Conservation (phyloP, 2,113 vertebrate species). For the Psittacula cyanocephala region DNA sequence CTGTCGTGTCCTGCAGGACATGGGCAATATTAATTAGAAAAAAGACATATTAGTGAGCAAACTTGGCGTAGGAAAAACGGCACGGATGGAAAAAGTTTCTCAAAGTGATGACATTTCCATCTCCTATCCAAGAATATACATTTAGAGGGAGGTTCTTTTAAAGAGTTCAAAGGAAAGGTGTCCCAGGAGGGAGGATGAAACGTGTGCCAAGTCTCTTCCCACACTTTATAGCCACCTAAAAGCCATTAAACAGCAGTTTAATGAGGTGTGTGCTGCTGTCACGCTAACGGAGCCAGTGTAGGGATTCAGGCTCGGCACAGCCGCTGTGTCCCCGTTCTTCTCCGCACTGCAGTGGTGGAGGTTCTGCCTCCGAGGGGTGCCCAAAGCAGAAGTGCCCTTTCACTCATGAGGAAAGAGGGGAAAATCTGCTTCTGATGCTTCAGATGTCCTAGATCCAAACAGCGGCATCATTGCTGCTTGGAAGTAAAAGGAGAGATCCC, state of each 20-base stretch:
- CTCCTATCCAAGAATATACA: not conserved
- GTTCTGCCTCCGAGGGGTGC: not conserved
- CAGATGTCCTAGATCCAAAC: not conserved
- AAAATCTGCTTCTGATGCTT: not conserved
- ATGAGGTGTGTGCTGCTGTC: fast-evolving
- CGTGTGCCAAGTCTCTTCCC: not conserved
- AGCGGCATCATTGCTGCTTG: fast-evolving
- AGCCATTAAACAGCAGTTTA: not conserved
- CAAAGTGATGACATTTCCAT: not conserved
- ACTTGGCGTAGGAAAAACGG: not conserved
- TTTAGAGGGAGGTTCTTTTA: not conserved
- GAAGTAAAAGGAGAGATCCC: not conserved
- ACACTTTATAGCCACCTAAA: not conserved
- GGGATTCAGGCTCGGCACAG: fast-evolving
- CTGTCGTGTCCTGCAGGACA: not conserved
- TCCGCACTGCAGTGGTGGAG: not conserved
- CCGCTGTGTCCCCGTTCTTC: not conserved
- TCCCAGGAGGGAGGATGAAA: not conserved
- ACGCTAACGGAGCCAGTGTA: fast-evolving
- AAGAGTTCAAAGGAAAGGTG: not conserved
- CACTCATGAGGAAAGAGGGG: not conserved
- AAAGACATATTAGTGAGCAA: not conserved
- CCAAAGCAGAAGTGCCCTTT: not conserved
- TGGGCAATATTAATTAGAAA: not conserved
- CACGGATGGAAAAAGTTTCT: not conserved